Base-by-base conservation (phyloP, 1,140 invertebrate species). In the Calosoma granatense region DNA sequence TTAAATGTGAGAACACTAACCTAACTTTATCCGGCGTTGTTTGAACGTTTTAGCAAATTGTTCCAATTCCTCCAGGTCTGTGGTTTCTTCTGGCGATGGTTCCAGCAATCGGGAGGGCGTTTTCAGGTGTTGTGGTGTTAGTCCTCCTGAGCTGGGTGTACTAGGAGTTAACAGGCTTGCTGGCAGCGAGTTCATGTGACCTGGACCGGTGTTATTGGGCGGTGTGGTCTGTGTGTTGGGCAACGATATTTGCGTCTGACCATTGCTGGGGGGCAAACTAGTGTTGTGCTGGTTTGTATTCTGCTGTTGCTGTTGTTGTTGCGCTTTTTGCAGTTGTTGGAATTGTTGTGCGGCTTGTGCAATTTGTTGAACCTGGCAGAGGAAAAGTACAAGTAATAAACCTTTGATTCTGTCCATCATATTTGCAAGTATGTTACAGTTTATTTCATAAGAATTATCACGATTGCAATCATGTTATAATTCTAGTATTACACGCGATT, bases 31-130 rank as follows among this genome's bases (percentile, higher is more conserved):
- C 64, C 94, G 78, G 51, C 93, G 77, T 74, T 97, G 93, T 69
- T 97, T 97, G 72, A 97, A 97, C 4, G 91, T 93, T 72, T 97
- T 96, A 22, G 94, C 94, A 70, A 97, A 97, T 66, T 96, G 92
- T 72, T 97, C 94, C 22, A 97, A 77, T 69, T 97, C 94, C 72
- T 96, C 93, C 21, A 97, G 80, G 72, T 97, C 94, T 9, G 92
- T 93, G 12, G 92, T 92, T 72, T 96, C 93, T 67, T 97, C 92
- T 0, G 86, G 82, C 14, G 86, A 84, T 11, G 88, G 87, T 65
- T 92, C 89, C 58, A 91, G 75, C 54, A 78, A 70, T 57, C 72
- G 74, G 23, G 77, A 76, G 1, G 74, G 74, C 65, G 79, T 77
- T 72, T 63, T 79, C 65, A 70, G 73, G 70, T 75, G 76, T 59